A percentile compares a stretch with the other conserved stretches of the same genome.
These are phyloP conservation scores for Campoplex capitator DNA, from an alignment of 2,888 invertebrate species.

Conservation along the genomic window DNA sequence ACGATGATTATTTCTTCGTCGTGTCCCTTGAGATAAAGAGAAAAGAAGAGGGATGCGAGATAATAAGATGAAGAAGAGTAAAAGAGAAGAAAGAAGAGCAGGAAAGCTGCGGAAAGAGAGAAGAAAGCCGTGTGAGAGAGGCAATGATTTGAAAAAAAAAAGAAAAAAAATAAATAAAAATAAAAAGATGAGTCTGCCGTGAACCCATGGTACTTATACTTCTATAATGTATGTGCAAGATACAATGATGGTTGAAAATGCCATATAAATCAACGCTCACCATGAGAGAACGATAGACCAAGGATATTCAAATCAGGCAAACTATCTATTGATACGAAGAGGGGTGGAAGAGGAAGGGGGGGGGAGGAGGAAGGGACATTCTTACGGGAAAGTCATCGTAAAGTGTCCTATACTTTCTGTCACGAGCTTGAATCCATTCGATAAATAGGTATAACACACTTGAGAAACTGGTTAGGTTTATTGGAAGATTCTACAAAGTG, in stretches of 20 bases:
- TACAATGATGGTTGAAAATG: conserved; percentile 58
- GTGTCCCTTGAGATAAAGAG: conserved; percentile 28
- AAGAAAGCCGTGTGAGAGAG: conserved; percentile 20
- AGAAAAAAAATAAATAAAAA: conserved; percentile 32
- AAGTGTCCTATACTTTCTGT: conserved; percentile 38
- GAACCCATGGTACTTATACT: conserved; percentile 43
- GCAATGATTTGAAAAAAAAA: not conserved
- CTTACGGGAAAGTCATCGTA: conserved; percentile 56
- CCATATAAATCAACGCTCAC: conserved; percentile 62
- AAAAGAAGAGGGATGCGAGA: conserved; percentile 11
- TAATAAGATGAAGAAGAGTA: not conserved
- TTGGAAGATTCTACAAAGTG: conserved; percentile 36
- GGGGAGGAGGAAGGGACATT: conserved; percentile 37
- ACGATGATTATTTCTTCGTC: conserved; percentile 73
- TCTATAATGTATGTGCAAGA: conserved; percentile 30
- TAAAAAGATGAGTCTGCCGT: conserved; percentile 59
- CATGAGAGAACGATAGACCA: conserved; percentile 42
- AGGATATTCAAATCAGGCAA: conserved; percentile 68
- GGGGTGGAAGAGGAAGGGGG: not conserved
- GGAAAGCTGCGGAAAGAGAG: not conserved
- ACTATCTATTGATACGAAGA: conserved; percentile 59
- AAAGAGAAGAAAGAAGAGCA: conserved; percentile 2
- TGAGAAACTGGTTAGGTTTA: not conserved
- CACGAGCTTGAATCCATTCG: conserved; percentile 20
- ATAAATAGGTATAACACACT: conserved; percentile 26